These are phyloP conservation scores for Cacatua alba DNA, from an alignment of 2,113 vertebrate genomes.

Conservation along the genomic window DNA sequence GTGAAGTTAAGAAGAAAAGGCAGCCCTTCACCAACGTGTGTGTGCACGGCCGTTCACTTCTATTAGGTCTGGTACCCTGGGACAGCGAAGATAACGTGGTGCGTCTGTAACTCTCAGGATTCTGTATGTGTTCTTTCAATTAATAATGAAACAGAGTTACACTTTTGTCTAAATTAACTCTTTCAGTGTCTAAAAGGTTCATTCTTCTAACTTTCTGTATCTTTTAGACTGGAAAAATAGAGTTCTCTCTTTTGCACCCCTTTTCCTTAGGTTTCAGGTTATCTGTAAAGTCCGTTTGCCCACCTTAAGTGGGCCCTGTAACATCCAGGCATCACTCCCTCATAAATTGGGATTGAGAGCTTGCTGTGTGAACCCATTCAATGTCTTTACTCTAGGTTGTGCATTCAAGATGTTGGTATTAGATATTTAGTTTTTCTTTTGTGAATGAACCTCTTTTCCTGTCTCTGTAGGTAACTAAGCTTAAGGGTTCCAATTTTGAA, in stretches of 20 bases:
- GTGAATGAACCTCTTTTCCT: not conserved
- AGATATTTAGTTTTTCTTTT: not conserved
- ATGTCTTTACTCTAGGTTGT: not conserved
- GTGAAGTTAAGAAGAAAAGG: not conserved
- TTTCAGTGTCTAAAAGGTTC: not conserved
- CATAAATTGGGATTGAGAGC: not conserved
- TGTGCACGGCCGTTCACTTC: not conserved
- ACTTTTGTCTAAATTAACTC: fast-evolving
- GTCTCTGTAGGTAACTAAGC: not conserved
- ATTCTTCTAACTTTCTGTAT: not conserved
- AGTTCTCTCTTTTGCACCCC: not conserved
- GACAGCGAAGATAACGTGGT: not conserved
- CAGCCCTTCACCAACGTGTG: not conserved
- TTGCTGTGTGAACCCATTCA: not conserved
- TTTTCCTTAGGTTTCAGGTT: not conserved
- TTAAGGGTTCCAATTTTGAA: not conserved
- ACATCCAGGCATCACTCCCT: not conserved
- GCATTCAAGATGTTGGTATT: not conserved
- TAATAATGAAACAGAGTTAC: not conserved
- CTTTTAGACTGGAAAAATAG: not conserved
- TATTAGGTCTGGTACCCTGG: fast-evolving
- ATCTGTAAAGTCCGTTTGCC: not conserved
- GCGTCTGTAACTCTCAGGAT: not conserved
- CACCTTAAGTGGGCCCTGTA: fast-evolving
- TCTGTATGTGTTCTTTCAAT: fast-evolving